A percentile compares a stretch with the other conserved stretches of the same genome.
Evolutionary conservation across 2,888 invertebrate species (phyloP).

Genomic region (Drosophila mercatorum): DNA sequence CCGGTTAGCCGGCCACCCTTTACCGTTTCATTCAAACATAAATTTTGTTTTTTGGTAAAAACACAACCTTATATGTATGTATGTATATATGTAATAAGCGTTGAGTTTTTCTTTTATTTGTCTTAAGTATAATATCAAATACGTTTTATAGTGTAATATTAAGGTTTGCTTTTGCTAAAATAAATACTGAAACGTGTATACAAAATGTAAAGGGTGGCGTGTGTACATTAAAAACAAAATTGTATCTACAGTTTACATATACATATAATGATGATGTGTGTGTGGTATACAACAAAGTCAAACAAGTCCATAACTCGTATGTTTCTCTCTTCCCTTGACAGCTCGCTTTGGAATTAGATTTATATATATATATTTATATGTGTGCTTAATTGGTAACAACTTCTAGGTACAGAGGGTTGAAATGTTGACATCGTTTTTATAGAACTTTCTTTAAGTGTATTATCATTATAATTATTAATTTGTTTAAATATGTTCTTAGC

Average conservation of each 20-base stretch:
- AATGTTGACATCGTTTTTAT: slow-evolving; percentile 42
- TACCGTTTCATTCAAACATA: slow-evolving; percentile 25
- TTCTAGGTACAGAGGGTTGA: slow-evolving; percentile 72
- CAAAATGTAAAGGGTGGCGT: slow-evolving; percentile 65
- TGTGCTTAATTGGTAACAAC: slow-evolving; percentile 69
- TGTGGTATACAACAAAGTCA: slow-evolving; percentile 60
- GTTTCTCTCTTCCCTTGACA: slow-evolving; percentile 31
- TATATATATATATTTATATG: slow-evolving; percentile 35
- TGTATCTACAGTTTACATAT: slow-evolving; percentile 67
- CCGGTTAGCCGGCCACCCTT: slow-evolving; percentile 3
- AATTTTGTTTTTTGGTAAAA: slow-evolving; percentile 53
- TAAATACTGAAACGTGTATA: slow-evolving; percentile 74
- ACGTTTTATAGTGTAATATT: slow-evolving; percentile 51
- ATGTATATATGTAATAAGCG: slow-evolving; percentile 70
- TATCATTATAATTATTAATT: slow-evolving; percentile 13
- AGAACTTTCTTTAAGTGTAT: slow-evolving; percentile 25
- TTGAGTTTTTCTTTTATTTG: slow-evolving; percentile 74
- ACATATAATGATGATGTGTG: slow-evolving; percentile 58
- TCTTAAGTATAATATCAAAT: slow-evolving; percentile 72
- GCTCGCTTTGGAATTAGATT: slow-evolving; percentile 52
- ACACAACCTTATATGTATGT: slow-evolving; percentile 62
- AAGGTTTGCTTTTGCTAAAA: slow-evolving; percentile 60
- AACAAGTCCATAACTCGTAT: slow-evolving; percentile 46
- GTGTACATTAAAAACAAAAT: slow-evolving; percentile 46
- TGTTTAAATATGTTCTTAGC: slow-evolving; percentile 39